phyloP scores from a whole-genome alignment of 2,113 vertebrate species.

The Corapipo altera region DNA sequence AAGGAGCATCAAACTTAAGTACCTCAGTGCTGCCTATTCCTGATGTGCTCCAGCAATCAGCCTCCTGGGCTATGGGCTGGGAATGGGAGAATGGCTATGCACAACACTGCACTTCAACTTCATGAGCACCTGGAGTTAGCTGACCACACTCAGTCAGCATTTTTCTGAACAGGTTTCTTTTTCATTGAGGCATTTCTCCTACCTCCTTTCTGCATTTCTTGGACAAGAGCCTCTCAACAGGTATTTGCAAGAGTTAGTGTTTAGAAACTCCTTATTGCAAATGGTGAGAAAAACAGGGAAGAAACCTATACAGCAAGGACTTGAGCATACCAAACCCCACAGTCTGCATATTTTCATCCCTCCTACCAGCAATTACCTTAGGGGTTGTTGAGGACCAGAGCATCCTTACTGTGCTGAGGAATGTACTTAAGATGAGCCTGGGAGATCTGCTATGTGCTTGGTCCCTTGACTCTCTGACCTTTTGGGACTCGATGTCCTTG shows the following conservation, averaged over 20 bases:
- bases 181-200: not conserved
- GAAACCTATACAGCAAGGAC: not conserved
- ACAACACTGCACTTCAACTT: rapidly evolving
- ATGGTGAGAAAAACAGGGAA: not conserved
- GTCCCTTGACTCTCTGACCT: not conserved
- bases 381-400: not conserved
- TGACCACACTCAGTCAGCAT: not conserved
- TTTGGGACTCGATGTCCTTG: not conserved
- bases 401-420: not conserved
- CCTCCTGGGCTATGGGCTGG: not conserved
- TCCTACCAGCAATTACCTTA: not conserved
- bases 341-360: not conserved
- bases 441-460: not conserved
- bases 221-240: not conserved
- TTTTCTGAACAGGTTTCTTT: not conserved
- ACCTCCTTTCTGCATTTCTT: not conserved
- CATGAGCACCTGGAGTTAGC: not conserved
- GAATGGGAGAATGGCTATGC: not conserved
- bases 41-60: not conserved
- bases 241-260: not conserved
- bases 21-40: not conserved
- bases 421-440: not conserved
- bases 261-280: not conserved
- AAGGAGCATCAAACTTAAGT: not conserved
- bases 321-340: not conserved